Base-by-base conservation (phyloP, 1,140 invertebrate species). In the Bursaphelenchus mucronatus region DNA sequence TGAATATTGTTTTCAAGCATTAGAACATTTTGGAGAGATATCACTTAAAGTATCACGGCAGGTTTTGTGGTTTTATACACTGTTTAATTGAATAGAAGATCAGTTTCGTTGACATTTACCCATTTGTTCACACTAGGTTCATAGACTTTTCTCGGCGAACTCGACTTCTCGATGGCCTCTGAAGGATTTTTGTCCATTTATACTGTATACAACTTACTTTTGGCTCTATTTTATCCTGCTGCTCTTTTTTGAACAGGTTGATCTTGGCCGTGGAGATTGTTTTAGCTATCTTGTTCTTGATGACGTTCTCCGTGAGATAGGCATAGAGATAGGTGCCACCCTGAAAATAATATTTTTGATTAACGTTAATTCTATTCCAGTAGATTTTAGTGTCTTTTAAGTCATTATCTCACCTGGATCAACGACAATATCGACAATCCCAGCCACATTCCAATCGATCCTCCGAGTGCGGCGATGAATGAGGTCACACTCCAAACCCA, bases 251-350 rank as follows among this genome's bases (percentile, higher is more conserved):
- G 30, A 50, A 39, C 17, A 45, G 8, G 39, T 62, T 62, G 51
- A 21, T 45, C n/a, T 51, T 61, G 8, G 58, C 45, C 55, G 53
- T 46, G 40, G 49, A 17, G 30, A 52, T 51, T 45, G 51, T 44
- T 17, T 59, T 56, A 49, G 44, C 17, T 63, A 13, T 69, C 51
- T 72, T 80, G 55, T 70, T 73, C 19, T 74, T 74, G 0, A 70
- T 66, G 17, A 76, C 70, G 46, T 70, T 67, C 40, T 81, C 65
- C 3, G 46, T 68, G 9, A 81, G 44, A 46, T 71, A 68, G 15
- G 64, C 58, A 63, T 75, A 75, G 15, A 80, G 51, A 59, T 81
- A 81, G 5, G 78, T 81, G 39, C 67, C 65, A 5, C 79, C 79
- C 78, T 77, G 56, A 47, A 72, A 70, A 52, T 3, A 11, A 11